phyloP scores from a whole-genome alignment of 2,888 invertebrate species.

The Magallana nippona region DNA sequence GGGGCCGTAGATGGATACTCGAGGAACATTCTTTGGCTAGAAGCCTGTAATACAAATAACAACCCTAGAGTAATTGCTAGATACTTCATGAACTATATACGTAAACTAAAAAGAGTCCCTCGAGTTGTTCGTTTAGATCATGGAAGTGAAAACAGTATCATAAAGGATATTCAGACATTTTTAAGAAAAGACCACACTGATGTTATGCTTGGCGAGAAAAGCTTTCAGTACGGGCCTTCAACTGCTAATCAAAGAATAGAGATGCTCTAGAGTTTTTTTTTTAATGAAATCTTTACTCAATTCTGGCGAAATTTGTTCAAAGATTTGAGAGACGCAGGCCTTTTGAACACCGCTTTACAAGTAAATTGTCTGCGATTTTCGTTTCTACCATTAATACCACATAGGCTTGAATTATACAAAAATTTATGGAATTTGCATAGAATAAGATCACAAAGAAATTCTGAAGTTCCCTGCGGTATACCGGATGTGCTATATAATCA shows the following conservation, averaged over 20 bases:
- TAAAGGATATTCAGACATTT: conserved; percentile 15
- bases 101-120: conserved; percentile 1
- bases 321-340: conserved; percentile 39
- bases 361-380: conserved; percentile 39
- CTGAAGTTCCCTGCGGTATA: conserved; percentile 30
- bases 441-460: conserved; percentile 44
- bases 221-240: conserved; percentile 36
- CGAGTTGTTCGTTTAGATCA: conserved; percentile 28
- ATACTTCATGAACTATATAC: conserved; percentile 10
- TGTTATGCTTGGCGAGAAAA: background rate
- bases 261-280: conserved; percentile 45
- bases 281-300: conserved; percentile 42
- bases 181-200: conserved; percentile 29
- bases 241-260: conserved; percentile 46
- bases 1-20: conserved; percentile 37
- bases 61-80: conserved; percentile 36
- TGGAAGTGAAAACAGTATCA: conserved; percentile 31
- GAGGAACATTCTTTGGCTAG: conserved; percentile 38
- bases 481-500: conserved; percentile 50
- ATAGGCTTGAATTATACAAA: conserved; percentile 30
- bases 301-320: conserved; percentile 47
- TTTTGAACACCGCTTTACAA: conserved; percentile 35
- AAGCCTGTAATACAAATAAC: conserved; percentile 20
- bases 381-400: conserved; percentile 33
- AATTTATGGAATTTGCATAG: conserved; percentile 45